Conservation (phyloP, 2,113 vertebrate species). For the Trematocara stigmaticum region DNA sequence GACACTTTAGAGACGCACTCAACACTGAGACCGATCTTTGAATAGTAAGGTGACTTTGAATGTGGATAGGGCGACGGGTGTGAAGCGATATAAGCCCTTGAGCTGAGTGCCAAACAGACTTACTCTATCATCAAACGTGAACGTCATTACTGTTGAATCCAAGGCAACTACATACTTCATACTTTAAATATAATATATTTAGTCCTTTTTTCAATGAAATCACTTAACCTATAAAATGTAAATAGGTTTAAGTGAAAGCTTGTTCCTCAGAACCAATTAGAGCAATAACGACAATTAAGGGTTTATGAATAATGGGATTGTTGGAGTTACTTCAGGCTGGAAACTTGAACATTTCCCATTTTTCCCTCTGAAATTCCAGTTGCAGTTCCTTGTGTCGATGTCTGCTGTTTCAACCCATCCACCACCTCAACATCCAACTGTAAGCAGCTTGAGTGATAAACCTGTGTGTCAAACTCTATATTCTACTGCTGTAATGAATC, state of each 20-base stretch:
- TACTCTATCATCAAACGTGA: neutral
- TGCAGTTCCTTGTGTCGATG: neutral
- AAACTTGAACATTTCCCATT: neutral
- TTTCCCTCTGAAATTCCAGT: neutral
- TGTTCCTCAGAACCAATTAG: neutral
- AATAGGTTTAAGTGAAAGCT: neutral
- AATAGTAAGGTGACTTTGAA: slow-evolving; percentile 54
- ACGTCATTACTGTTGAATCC: neutral
- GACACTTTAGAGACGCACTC: slow-evolving; percentile 24
- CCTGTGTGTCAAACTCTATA: neutral
- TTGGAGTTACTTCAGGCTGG: neutral
- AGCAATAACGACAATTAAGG: neutral
- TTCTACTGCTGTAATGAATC: neutral
- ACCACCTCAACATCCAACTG: neutral
- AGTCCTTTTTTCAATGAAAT: neutral
- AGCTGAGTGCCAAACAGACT: neutral
- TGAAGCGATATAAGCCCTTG: neutral
- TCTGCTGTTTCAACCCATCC: neutral
- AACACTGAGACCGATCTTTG: slow-evolving; percentile 10
- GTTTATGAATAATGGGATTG: neutral
- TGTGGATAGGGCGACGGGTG: neutral
- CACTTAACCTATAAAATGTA: neutral
- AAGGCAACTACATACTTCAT: neutral
- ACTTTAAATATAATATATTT: neutral
- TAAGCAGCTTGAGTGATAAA: neutral